Base-by-base conservation (phyloP, 2,797 vertebrate genomes). In the Typhlichthys subterraneus region DNA sequence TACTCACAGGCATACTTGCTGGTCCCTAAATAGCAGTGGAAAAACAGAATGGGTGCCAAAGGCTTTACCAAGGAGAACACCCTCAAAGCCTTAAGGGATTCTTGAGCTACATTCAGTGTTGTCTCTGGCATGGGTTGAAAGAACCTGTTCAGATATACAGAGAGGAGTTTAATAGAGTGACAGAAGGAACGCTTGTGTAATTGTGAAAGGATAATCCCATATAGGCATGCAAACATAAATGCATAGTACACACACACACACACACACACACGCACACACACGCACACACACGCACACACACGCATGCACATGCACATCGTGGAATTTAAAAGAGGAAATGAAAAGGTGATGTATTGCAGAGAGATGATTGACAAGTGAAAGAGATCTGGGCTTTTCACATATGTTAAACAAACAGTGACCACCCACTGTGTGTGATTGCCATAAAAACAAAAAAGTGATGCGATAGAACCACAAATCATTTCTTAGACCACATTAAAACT, bases 341-440 rank as follows among this genome's bases (percentile, higher is more conserved):
- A 67, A 72, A 61, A 57, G 65, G 61, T 53, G 52, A 53, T 66
- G 67, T 74, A 38, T 64, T n/a, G 8, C 23, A 19, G 7, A 59
- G 12, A 49, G 12, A 65, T 81, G 80, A 80, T 65, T 86, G 76
- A 42, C 82, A 82, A 79, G 74, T 68, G 59, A 77, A 68, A 69
- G 33, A 38, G 0, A 38, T 38, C 33, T 6, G 33, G 7, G 5
- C 33, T 53, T 38, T 69, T 68, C 82, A 85, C 84, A 86, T 83
- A 75, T 88, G 85, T 47, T 67, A 48, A 77, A 79, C 1, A 31
- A 67, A 45, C 61, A 13, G 7, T 65, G 80, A 57, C 85, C 84
- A 84, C 82, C 84, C 84, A 88, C 74, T 59, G 65, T 42, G 59
- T 52, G 13, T 9, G 12, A 15, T 49, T 29, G 50, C 53, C 8